phyloP scores from a whole-genome alignment of 2,113 vertebrate genomes.

The Nymphicus hollandicus region DNA sequence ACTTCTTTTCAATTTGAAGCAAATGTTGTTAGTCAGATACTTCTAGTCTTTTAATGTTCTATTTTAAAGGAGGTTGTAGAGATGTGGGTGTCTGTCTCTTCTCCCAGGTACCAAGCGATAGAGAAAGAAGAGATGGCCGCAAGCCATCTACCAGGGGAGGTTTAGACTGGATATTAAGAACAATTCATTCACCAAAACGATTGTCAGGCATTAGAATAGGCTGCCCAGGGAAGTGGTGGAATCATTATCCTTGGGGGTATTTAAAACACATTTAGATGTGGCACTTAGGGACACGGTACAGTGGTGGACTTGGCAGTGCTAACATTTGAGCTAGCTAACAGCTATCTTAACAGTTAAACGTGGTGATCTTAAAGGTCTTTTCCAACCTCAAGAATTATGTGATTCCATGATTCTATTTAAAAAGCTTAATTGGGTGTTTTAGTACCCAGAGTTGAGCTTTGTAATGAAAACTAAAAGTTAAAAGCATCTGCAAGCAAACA shows the following conservation, averaged over 20 bases:
- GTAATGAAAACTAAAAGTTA: constrained; percentile 60
- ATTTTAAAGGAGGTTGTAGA: not conserved
- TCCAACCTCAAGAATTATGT: not conserved
- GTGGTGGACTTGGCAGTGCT: not conserved
- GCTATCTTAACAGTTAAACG: not conserved
- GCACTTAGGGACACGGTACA: not conserved
- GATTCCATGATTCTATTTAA: not conserved
- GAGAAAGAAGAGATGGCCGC: not conserved
- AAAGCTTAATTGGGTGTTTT: constrained; percentile 54
- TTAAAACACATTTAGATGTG: not conserved
- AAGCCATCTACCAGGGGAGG: not conserved
- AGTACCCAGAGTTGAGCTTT: constrained; percentile 40
- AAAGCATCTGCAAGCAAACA: constrained; percentile 58
- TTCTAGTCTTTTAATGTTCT: constrained; percentile 57
- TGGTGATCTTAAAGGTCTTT: not conserved
- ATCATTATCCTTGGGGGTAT: not conserved
- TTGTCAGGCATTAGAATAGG: not conserved
- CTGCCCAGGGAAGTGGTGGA: not conserved
- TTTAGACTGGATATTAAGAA: not conserved
- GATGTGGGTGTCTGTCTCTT: rapidly evolving
- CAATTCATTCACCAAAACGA: not conserved
- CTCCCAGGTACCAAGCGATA: not conserved
- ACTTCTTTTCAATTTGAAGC: constrained; percentile 23
- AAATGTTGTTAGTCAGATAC: constrained; percentile 29
- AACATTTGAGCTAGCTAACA: too few relatives aligned